Percentiles rank a stretch among this genome's conserved stretches.
phyloP scores from a whole-genome alignment of 2,113 vertebrate species.

The Muntiacus reevesi region DNA sequence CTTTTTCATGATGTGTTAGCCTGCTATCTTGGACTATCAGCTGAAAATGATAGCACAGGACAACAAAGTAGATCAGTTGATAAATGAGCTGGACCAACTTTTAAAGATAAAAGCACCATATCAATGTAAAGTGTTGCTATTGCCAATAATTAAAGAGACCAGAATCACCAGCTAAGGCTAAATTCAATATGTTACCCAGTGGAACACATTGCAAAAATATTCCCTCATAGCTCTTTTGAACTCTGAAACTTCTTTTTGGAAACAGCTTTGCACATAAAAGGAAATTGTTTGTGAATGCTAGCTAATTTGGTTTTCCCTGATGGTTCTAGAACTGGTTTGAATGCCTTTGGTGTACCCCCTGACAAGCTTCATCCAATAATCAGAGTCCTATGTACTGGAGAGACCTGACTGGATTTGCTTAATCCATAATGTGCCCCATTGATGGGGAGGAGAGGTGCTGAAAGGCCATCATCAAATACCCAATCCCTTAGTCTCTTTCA shows the following conservation, averaged over 20 bases:
- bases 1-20: neutral
- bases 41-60: neutral
- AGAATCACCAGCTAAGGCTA: conserved; percentile 6
- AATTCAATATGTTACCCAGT: neutral
- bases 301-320: neutral
- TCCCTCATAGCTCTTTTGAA: conserved; percentile 22
- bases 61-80: neutral
- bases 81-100: neutral
- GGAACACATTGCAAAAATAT: neutral
- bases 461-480: neutral
- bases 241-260: neutral
- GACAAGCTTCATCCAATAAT: neutral
- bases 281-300: conserved; percentile 1
- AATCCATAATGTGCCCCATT: neutral
- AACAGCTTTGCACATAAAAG: neutral
- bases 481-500: neutral
- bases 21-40: neutral
- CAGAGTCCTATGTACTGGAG: neutral
- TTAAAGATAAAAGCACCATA: neutral
- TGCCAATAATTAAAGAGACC: neutral
- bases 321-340: neutral
- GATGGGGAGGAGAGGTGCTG: neutral
- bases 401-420: neutral
- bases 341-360: neutral
- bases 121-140: conserved; percentile 1